phyloP scores from a whole-genome alignment of 2,113 vertebrate genomes.

The Neogale vison region DNA sequence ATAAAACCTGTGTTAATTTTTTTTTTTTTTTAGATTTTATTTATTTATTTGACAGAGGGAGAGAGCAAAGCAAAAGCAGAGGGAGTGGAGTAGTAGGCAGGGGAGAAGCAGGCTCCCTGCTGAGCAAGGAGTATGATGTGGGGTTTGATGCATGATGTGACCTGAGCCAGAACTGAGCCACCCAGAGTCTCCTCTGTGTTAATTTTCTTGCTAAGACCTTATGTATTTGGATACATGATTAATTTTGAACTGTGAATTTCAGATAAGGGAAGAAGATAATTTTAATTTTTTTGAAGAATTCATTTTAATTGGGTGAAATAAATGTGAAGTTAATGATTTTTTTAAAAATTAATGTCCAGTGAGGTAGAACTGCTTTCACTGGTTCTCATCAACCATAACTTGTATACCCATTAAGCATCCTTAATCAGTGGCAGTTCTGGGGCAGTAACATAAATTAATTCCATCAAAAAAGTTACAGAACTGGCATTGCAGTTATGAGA shows the following conservation, averaged over 20 bases:
- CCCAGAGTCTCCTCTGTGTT: not conserved
- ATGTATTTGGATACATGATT: not conserved
- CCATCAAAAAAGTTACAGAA: not conserved
- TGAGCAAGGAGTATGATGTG: too few relatives aligned
- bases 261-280: not conserved
- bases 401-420: not conserved
- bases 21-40: not conserved
- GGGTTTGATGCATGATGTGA: too few relatives aligned
- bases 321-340: not conserved
- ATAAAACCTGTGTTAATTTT: not conserved
- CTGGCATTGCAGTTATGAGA: not conserved
- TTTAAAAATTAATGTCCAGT: not conserved
- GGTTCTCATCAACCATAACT: not conserved
- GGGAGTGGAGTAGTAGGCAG: too few relatives aligned
- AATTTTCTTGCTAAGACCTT: not conserved
- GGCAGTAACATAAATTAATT: not conserved
- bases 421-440: not conserved
- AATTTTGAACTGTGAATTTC: slow-evolving; percentile 11
- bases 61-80: too few relatives aligned
- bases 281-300: not conserved
- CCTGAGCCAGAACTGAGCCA: too few relatives aligned
- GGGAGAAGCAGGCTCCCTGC: too few relatives aligned
- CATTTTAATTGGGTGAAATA: not conserved
- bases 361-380: not conserved
- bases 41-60: too few relatives aligned